Evolutionary conservation across 2,888 invertebrate species (phyloP).

Genomic region (Lottia gigantea): DNA sequence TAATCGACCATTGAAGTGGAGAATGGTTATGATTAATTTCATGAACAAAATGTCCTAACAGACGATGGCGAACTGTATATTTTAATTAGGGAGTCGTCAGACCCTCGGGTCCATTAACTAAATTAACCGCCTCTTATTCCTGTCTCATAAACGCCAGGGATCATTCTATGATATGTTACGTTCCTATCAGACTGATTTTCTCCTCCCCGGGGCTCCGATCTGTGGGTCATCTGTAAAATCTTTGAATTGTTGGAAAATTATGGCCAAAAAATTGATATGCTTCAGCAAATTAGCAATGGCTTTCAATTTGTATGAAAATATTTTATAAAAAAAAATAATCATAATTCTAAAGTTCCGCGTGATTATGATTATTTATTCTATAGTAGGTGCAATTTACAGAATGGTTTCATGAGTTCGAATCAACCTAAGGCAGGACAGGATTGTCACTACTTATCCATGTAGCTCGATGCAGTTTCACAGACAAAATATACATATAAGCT

Average conservation of each 20-base stretch:
- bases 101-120: conserved; percentile 1
- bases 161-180: conserved; percentile 1
- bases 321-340: no score
- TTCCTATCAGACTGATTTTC: background rate
- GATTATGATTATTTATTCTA: no score
- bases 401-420: no score
- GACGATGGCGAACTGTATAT: background rate
- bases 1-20: background rate
- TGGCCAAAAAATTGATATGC: no score
- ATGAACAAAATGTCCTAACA: background rate
- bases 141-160: conserved; percentile 11
- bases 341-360: no score
- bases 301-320: no score
- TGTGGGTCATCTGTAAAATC: conserved; percentile 7
- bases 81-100: conserved; percentile 5
- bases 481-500: no score
- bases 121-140: conserved; percentile 7
- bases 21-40: conserved; percentile 5
- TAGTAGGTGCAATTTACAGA: no score
- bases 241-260: background rate
- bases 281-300: no score
- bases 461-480: no score
- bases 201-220: background rate
- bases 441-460: no score
- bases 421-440: no score